Base-by-base conservation (phyloP, 2,888 invertebrate genomes). In the Lasiommata megera region DNA sequence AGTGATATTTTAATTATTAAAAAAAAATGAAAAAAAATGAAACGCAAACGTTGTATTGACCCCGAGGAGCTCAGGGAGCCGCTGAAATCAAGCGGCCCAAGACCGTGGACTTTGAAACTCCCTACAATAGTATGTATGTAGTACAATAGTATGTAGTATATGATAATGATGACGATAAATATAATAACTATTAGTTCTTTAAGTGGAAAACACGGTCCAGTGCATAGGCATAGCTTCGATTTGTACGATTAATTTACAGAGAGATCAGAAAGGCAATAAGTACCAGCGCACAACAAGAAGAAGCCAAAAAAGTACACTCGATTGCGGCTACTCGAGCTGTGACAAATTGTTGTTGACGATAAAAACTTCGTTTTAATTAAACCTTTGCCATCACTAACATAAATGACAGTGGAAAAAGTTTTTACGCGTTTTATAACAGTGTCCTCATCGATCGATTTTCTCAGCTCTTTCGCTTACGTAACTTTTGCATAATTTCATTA, bases 321-420 rank as follows among this genome's bases (percentile, higher is more conserved):
- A 61, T 56, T 50, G 56, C 54, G 54, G 57, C 36, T 38, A 58
- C 46, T 46, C 18, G 9, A 46, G 57, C 54, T 47, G 41, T 55
- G 51, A 55, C 44, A 54, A 57, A 54, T 55, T 40, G 52, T 44
- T 41, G 41, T 41, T 43, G 41, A 54, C 28, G 50, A 46, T 28
- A 61, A 58, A 58, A 38, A 43, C 47, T 12, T 31, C 52, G 51
- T 43, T 61, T 54, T 55, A 58, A 61, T 58, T 52, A 47, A 48
- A 53, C 23, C 44, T 44, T 41, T 28, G 53, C 23, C 31, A 41
- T 44, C 44, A 37, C 37, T 37, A 41, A 31, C 43, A 44, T 53
- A 53, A 53, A 53, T 43, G 43, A 23, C 43, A 44, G 12, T 12
- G 6, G 37, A 16, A 16, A 11, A 41, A 36, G 29, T 31, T 46